A percentile compares a stretch with the other conserved stretches of the same genome.
Conservation (phyloP, 2,113 vertebrate species). For the Oreochromis aureus region DNA sequence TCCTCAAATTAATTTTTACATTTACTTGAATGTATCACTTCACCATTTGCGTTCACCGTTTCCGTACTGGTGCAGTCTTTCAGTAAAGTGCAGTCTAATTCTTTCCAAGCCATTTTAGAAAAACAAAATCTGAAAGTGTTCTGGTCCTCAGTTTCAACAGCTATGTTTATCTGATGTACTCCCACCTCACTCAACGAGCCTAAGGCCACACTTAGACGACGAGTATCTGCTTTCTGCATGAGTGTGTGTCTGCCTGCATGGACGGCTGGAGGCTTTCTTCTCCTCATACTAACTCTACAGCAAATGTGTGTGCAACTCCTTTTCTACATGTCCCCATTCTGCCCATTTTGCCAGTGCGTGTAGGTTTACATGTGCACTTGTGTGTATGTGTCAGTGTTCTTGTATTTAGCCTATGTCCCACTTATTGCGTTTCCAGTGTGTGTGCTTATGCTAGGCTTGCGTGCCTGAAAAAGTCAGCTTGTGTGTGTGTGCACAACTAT, state of each 20-base stretch:
- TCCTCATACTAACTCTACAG: conserved; percentile 4
- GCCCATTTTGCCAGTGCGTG: not conserved
- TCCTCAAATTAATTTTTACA: not conserved
- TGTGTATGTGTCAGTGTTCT: not conserved
- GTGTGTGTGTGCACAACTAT: conserved; percentile 47
- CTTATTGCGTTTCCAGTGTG: not conserved
- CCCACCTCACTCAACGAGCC: not conserved
- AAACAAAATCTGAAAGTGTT: not conserved
- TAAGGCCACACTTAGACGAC: conserved; percentile 45
- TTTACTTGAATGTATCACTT: not conserved
- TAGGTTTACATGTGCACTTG: not conserved
- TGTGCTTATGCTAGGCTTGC: not conserved
- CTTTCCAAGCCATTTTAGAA: not conserved
- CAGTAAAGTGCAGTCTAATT: not conserved
- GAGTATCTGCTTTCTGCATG: conserved; percentile 23
- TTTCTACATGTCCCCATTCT: conserved; percentile 36
- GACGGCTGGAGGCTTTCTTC: conserved; percentile 32
- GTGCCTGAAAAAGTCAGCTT: not conserved
- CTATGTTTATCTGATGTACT: not conserved
- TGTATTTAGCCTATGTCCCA: conserved; percentile 12
- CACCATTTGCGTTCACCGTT: not conserved
- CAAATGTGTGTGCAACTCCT: not conserved
- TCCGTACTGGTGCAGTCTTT: not conserved
- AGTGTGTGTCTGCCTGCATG: conserved; percentile 3
- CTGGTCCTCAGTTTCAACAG: not conserved